Evolutionary conservation across 2,797 vertebrate genomes (phyloP).

Genomic region (Clarias pachynema): DNA sequence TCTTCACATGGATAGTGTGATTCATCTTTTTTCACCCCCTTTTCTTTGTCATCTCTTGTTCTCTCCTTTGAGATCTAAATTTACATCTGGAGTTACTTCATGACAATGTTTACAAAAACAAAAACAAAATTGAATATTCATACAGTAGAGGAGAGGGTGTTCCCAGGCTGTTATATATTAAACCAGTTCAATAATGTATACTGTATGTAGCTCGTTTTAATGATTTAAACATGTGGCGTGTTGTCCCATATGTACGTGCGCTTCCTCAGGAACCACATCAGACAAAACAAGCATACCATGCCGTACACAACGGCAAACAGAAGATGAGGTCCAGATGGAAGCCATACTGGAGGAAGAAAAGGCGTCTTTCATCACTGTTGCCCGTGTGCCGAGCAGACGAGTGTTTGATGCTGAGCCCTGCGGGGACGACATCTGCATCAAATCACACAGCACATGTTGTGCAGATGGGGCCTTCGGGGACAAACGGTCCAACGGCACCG

Average conservation of each 20-base stretch:
- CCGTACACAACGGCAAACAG: background rate
- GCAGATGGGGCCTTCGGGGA: background rate
- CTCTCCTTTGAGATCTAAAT: background rate
- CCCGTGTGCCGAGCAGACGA: conserved; percentile 33
- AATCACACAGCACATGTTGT: conserved; percentile 28
- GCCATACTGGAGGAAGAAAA: conserved; percentile 10
- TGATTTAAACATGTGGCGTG: background rate
- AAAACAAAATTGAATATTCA: background rate
- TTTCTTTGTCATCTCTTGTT: background rate
- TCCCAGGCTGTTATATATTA: background rate
- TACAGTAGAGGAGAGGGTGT: background rate
- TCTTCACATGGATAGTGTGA: background rate
- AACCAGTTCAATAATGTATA: too few species aligned
- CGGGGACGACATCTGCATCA: conserved; percentile 29
- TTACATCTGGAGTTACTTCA: background rate
- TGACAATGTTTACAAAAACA: background rate
- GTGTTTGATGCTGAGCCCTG: conserved; percentile 27
- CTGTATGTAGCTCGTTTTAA: too few species aligned
- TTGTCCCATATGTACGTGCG: background rate
- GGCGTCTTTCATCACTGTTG: conserved; percentile 24
- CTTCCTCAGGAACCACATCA: conserved; percentile 23
- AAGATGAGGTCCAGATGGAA: conserved; percentile 44
- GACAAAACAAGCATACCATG: background rate
- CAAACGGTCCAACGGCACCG: background rate
- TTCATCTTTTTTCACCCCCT: background rate